Conservation (phyloP, 2,888 invertebrate genomes). For the Polymixis flavicincta region DNA sequence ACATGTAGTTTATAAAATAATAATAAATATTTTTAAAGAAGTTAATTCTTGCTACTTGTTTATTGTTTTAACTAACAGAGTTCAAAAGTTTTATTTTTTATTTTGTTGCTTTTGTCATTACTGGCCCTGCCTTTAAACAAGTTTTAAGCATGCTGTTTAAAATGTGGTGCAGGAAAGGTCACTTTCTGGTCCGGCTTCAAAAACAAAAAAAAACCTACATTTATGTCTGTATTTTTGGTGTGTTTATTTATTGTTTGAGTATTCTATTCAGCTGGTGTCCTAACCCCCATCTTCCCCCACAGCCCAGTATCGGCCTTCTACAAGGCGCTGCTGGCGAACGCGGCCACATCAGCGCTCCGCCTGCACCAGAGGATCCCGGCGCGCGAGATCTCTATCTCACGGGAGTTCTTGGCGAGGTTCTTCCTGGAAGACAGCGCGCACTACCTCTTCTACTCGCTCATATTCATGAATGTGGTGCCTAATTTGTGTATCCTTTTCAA, state of each 20-base stretch:
- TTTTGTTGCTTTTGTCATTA: not conserved
- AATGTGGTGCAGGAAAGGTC: not conserved
- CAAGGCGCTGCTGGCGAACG: conserved; percentile 97
- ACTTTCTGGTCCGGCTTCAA: not conserved
- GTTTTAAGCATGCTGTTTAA: not conserved
- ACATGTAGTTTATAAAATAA: too few relatives aligned
- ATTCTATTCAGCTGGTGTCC: not conserved
- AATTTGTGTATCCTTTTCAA: conserved; percentile 95
- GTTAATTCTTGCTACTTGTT: too few relatives aligned
- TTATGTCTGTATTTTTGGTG: not conserved
- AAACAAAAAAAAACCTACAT: not conserved
- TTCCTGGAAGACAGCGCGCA: conserved; percentile 98
- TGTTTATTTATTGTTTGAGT: not conserved
- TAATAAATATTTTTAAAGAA: too few relatives aligned
- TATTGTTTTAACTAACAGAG: not conserved
- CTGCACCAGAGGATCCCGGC: conserved; percentile 97
- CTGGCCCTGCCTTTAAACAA: not conserved
- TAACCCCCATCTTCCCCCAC: conserved; percentile 29
- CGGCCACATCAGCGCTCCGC: conserved; percentile 98
- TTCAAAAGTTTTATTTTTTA: not conserved
- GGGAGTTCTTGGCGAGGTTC: conserved; percentile 95
- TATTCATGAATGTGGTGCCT: conserved; percentile 97
- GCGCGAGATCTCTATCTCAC: conserved; percentile 93
- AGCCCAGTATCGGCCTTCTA: conserved; percentile 94
- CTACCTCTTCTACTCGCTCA: conserved; percentile 98